Base-by-base conservation (phyloP, 2,113 vertebrate species). In the Camelus dromedarius region DNA sequence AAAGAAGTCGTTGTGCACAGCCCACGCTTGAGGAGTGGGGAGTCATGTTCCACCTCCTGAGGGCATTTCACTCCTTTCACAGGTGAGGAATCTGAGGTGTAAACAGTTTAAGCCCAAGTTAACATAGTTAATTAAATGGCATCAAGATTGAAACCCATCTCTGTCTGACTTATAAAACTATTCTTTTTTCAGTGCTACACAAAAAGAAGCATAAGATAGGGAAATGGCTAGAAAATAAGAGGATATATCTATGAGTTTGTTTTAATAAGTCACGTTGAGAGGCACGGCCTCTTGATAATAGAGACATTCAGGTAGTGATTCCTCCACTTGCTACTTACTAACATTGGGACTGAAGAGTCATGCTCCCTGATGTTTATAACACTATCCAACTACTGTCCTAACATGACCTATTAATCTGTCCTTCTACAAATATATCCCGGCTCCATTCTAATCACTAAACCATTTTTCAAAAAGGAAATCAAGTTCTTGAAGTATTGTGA, bases 391-490 rank as follows among this genome's bases (percentile, higher is more conserved):
- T 50, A 52, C 26, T 56, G 1, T 66, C 15, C 6, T 76, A 24
- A 79, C 24, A 10, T 42, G 28, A 35, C 76, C 26, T 80, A 62
- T 52, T 58, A 30, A 89, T 64, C 42, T 96, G 30, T 38, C 42
- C 88, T 93, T 81, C 76, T 82, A 20, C 32, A 60, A 38, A 60
- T 76, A 73, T 5, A 38, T 3, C 10, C 72, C 73, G 60, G 80
- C 20, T 96, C 20, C 38, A 62, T 89, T 95, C 64, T 94, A 56
- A 79, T 73, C 56, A 85, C 48, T 82, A 76, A 70, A 15, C 14
- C 26, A 73, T 66, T 46, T 96, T 93, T 93, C 64, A 70, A 84
- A 85, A 88, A 16, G 22, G 26, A 92, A 93, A 83, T 15, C 50
- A 88, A 87, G 10, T 38, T 48, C n/a, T 46, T n/a, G 8, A 30